Conservation (phyloP, 2,113 vertebrate genomes). For the Sapayoa aenigma region DNA sequence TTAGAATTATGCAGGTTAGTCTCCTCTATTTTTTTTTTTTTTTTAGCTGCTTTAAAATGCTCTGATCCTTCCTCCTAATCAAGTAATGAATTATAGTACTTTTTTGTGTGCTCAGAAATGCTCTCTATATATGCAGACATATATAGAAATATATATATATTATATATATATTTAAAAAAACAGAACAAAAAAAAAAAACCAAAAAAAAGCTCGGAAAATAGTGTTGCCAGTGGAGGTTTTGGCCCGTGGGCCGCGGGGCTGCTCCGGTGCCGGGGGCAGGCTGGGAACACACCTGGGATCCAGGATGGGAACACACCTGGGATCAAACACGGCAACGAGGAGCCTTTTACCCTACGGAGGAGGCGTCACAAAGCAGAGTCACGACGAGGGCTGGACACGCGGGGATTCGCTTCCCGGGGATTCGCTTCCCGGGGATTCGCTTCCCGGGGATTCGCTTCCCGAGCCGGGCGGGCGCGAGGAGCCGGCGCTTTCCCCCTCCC, state of each 20-base stretch:
- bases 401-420: neutral
- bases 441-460: neutral
- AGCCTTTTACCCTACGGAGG: neutral
- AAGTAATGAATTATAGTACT: constrained; percentile 8
- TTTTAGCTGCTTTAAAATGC: constrained; percentile 18
- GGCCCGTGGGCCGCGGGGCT: no score
- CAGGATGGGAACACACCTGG: neutral
- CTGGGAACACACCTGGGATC: constrained; percentile 23
- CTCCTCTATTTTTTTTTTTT: neutral
- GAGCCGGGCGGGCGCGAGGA: fast-evolving
- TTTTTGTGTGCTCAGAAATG: constrained; percentile 68
- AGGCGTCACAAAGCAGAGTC: neutral
- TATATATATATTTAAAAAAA: neutral
- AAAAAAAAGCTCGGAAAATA: constrained; percentile 45
- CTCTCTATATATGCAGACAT: constrained; percentile 17
- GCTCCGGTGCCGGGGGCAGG: no score
- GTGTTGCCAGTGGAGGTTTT: constrained; percentile 43
- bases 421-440: neutral
- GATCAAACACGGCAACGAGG: neutral
- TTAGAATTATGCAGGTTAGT: neutral
- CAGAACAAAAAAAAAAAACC: neutral
- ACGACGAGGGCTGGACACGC: neutral
- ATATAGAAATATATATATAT: constrained; percentile 41
- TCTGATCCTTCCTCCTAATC: constrained; percentile 18
- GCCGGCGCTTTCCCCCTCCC: neutral